phyloP scores from a whole-genome alignment of 2,888 invertebrate genomes.

The Synanthedon tipuliformis region DNA sequence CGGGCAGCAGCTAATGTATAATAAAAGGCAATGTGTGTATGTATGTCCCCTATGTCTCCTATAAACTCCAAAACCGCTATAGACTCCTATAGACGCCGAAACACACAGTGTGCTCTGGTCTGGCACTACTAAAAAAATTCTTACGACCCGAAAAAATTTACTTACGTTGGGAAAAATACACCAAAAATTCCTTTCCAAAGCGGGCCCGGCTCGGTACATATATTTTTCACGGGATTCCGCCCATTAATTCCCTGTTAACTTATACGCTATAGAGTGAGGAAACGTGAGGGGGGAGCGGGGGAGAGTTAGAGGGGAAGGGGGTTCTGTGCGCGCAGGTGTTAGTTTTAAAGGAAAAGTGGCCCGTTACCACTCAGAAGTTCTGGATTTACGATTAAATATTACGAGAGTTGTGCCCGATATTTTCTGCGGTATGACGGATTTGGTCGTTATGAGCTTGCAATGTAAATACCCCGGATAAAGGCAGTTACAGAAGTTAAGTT shows the following conservation, averaged over 20 bases:
- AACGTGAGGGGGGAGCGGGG: not conserved
- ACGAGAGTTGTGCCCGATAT: not conserved
- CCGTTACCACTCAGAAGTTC: slow-evolving; percentile 5
- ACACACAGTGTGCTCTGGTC: too few species aligned
- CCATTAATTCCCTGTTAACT: slow-evolving; percentile 18
- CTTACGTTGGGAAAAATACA: slow-evolving; percentile 3
- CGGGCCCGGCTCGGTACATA: slow-evolving; percentile 10
- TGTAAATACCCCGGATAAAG: not conserved
- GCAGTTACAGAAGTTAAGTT: not conserved
- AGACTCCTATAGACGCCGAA: too few species aligned
- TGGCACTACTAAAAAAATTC: too few species aligned
- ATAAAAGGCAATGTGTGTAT: too few species aligned
- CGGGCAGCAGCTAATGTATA: too few species aligned
- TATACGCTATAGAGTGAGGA: slow-evolving; percentile 3
- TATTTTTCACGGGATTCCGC: slow-evolving; percentile 17
- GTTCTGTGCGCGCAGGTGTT: slow-evolving; percentile 2
- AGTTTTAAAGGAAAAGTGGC: slow-evolving; percentile 6
- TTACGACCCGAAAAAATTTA: slow-evolving; percentile 3
- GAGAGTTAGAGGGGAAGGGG: not conserved
- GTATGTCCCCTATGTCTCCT: too few species aligned
- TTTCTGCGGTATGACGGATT: not conserved
- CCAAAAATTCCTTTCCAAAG: slow-evolving; percentile 1
- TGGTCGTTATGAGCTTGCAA: not conserved
- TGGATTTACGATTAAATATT: slow-evolving; percentile 7
- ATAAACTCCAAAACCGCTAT: too few species aligned